Conservation (phyloP, 1,140 invertebrate species). For the Saccostrea glomerata region DNA sequence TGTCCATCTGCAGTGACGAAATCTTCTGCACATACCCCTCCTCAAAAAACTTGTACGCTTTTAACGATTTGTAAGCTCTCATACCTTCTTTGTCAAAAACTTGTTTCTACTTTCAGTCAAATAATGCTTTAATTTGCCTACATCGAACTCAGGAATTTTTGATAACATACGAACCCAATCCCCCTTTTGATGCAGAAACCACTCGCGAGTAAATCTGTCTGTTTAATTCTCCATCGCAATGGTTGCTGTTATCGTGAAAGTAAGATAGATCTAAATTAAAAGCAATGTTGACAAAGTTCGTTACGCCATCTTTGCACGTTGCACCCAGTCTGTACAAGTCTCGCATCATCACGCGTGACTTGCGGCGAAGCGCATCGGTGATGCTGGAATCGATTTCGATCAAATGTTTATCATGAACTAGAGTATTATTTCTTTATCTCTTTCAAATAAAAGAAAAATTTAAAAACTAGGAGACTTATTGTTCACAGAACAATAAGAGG, state of each 20-base stretch:
- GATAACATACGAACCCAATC: background rate
- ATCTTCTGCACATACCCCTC: conserved; percentile 43
- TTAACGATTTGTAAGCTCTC: conserved; percentile 27
- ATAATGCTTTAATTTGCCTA: conserved; percentile 25
- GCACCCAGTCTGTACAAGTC: background rate
- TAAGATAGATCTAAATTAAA: no score
- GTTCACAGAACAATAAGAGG: no score
- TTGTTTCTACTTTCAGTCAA: conserved; percentile 27
- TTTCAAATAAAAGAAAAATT: no score
- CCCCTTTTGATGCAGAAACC: background rate
- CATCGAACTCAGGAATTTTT: conserved; percentile 22
- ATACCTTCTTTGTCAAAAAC: conserved; percentile 24
- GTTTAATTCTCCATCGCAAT: no score
- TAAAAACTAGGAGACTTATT: no score
- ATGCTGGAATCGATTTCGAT: background rate
- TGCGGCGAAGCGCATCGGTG: background rate
- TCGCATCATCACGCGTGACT: background rate
- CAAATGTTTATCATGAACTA: background rate
- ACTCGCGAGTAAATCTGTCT: no score
- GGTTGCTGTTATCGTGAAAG: no score
- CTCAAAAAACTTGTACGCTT: conserved; percentile 40
- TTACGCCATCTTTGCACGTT: no score
- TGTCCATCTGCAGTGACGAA: no score
- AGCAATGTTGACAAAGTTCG: no score
- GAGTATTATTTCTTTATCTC: background rate